phyloP scores from a whole-genome alignment of 2,113 vertebrate species.

The Ramphastos sulfuratus region DNA sequence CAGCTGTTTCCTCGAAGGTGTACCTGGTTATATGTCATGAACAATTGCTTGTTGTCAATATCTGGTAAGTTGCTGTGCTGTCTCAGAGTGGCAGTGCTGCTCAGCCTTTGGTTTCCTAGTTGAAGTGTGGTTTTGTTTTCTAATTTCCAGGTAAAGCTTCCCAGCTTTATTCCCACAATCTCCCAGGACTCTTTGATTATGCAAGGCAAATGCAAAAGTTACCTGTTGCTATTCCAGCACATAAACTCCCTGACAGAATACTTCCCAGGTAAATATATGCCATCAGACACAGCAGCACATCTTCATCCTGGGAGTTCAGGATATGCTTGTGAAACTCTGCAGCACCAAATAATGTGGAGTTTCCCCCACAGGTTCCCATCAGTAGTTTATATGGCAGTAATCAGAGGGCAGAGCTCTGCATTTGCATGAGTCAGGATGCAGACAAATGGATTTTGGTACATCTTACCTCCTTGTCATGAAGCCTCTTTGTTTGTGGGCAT shows the following conservation, averaged over 20 bases:
- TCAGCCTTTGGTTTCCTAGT: slow-evolving; percentile 2
- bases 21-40: slow-evolving; percentile 99
- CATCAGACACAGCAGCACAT: neutral
- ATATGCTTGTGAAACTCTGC: neutral
- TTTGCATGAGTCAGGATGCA: neutral
- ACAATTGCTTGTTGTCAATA: slow-evolving; percentile 95
- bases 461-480: neutral
- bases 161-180: slow-evolving; percentile 97
- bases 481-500: neutral
- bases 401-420: neutral
- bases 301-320: neutral
- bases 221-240: slow-evolving; percentile 95
- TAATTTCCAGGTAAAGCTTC: slow-evolving; percentile 91
- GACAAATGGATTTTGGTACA: neutral
- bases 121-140: slow-evolving; percentile 63
- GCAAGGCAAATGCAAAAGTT: slow-evolving; percentile 97
- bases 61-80: slow-evolving; percentile 84
- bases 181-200: slow-evolving; percentile 93
- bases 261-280: slow-evolving; percentile 85
- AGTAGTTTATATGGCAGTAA: neutral
- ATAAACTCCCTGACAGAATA: slow-evolving; percentile 96
- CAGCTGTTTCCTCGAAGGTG: slow-evolving; percentile 96
- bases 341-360: neutral
- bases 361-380: neutral
- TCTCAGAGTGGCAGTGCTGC: neutral